A percentile compares a stretch with the other conserved stretches of the same genome.
Evolutionary conservation across 2,888 invertebrate genomes (phyloP).

Genomic region (Macrosiphum euphorbiae): DNA sequence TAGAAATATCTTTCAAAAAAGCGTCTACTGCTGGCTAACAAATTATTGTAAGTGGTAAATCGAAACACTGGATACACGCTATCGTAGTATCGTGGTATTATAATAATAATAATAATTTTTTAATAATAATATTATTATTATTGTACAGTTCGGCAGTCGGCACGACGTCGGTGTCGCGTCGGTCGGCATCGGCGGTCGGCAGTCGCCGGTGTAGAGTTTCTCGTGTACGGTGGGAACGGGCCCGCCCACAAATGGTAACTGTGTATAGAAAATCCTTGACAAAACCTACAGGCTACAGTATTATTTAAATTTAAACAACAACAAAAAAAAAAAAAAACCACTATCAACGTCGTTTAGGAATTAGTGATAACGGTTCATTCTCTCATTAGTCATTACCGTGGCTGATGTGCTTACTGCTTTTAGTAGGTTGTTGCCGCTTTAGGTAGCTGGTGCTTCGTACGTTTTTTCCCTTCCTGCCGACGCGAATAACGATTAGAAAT

Average conservation of each 20-base stretch:
- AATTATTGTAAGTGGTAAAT: not conserved
- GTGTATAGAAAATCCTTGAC: not conserved
- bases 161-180: not conserved
- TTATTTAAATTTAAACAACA: not conserved
- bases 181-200: not conserved
- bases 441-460: not conserved
- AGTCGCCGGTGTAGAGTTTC: not conserved
- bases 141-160: not conserved
- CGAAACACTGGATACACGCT: not conserved
- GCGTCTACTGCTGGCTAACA: not conserved
- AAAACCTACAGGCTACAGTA: not conserved
- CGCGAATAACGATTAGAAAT: not conserved
- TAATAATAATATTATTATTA: not conserved
- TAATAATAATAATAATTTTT: not conserved
- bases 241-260: slow-evolving; percentile 7
- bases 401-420: not conserved
- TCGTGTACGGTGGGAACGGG: not conserved
- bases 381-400: not conserved
- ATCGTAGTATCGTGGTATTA: not conserved
- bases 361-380: slow-evolving; percentile 20
- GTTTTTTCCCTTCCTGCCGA: not conserved
- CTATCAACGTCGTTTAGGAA: not conserved
- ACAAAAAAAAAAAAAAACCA: not conserved
- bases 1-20: not conserved
- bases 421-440: not conserved